Conservation (phyloP, 2,888 invertebrate species). For the Drosophila ezoana region DNA sequence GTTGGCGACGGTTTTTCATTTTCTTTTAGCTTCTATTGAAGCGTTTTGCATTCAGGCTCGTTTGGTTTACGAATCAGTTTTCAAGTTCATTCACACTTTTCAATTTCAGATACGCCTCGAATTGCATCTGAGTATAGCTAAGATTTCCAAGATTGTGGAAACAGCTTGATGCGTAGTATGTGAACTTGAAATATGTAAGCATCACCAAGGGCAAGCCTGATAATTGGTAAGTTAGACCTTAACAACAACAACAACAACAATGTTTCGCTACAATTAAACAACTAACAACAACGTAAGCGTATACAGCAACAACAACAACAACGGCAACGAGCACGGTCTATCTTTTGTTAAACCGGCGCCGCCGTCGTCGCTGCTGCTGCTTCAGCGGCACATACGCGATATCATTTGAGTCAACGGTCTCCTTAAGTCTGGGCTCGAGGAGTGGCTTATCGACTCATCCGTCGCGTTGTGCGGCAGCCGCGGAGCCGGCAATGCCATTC, state of each 20-base stretch:
- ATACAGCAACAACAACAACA: constrained; percentile 58
- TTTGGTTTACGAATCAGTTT: constrained; percentile 8
- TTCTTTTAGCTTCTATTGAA: constrained; percentile 66
- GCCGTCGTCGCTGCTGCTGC: constrained; percentile 30
- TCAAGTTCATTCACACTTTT: constrained; percentile 13
- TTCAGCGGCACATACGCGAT: constrained; percentile 29
- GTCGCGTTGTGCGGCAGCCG: constrained; percentile 63
- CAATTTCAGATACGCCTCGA: too few relatives aligned
- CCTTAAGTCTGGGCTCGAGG: constrained; percentile 81
- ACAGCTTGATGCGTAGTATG: background rate
- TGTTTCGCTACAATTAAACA: constrained; percentile 81
- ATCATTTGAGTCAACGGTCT: constrained; percentile 49
- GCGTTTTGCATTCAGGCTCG: constrained; percentile 58
- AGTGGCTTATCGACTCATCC: constrained; percentile 82
- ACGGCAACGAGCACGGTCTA: constrained; percentile 31
- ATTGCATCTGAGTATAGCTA: background rate
- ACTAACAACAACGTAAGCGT: constrained; percentile 81
- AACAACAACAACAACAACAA: constrained; percentile 79
- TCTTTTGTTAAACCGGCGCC: constrained; percentile 24
- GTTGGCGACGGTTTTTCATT: constrained; percentile 37
- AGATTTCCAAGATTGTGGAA: background rate
- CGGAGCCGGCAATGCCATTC: constrained; percentile 50
- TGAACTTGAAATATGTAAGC: constrained; percentile 12
- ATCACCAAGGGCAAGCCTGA: constrained; percentile 26
- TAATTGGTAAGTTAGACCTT: constrained; percentile 63